Base-by-base conservation (phyloP, 2,888 invertebrate species). In the Aspidiotus rigidus region DNA sequence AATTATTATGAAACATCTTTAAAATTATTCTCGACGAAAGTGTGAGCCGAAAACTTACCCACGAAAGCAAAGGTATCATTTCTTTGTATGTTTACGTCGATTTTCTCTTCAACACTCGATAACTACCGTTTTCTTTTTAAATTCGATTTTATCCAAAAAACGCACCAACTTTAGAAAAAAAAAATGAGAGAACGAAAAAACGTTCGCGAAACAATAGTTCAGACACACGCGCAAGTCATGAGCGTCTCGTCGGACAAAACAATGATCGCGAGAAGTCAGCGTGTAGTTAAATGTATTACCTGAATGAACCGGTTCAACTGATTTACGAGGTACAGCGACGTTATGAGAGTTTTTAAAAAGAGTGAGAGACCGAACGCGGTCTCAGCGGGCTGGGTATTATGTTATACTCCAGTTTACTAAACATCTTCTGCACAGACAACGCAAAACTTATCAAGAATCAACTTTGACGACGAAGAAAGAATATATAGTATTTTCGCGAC, bases 281-380 rank as follows among this genome's bases (percentile, higher is more conserved):
- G 55, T 28, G 28, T 66, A 66, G 59, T 66, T 66, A 66, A 66
- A 53, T 59, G 66, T 66, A 66, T 66, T 66, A 66, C 59, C 60
- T 49, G 66, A 66, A 66, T 66, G 66, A 66, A 66, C 66, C 66
- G 66, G 66, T 66, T 60, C 66, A 60, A 66, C 66, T 57, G 66
- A 66, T 66, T 66, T 66, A 66, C 59, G 59, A 66, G 59, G 49
- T 53, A 28, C 28, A 28, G 28, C 28, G 5, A 28, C 28, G 57
- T 59, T 49, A 54, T 39, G 59, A 57, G 44, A 17, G 28, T 28
- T 28, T 28, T 28, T 28, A 5, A 57, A 66, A 66, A 66, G 66
- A 66, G 66, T 66, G 66, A 59, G 59, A 66, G 28, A 28, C 28
- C 28, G 28, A 28, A 3, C 5, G 28, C 28, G 28, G 28, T 28